Percentiles rank a stretch among this genome's conserved stretches.
Conservation (phyloP, 1,140 invertebrate species). For the Brachionus manjavacas region DNA sequence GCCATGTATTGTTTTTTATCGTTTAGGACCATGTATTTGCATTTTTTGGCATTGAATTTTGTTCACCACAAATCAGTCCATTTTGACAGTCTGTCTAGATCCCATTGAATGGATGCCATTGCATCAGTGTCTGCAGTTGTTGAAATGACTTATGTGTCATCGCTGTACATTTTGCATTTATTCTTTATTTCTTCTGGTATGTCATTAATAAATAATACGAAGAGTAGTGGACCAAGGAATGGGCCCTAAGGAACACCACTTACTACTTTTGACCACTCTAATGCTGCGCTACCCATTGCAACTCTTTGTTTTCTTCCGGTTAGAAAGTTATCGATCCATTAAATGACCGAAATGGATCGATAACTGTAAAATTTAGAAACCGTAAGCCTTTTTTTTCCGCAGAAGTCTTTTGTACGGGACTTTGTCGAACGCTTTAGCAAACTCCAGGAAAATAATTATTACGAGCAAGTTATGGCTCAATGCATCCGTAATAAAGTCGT, state of each 20-base stretch:
- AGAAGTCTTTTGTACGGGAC: neutral
- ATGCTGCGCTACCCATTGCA: neutral
- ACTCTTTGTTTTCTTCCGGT: neutral
- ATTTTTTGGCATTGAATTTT: neutral
- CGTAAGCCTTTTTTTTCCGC: neutral
- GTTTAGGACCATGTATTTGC: neutral
- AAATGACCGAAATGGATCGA: no score
- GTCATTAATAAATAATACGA: slow-evolving; percentile 26
- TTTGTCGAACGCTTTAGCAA: slow-evolving; percentile 38
- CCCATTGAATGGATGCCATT: neutral
- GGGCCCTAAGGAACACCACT: slow-evolving; percentile 18
- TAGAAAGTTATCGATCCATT: neutral
- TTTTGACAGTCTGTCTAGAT: neutral
- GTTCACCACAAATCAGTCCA: neutral
- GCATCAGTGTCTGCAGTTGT: no score
- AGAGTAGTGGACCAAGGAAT: neutral
- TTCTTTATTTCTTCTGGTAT: neutral
- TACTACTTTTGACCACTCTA: slow-evolving; percentile 4
- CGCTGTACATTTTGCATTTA: neutral
- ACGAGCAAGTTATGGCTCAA: neutral
- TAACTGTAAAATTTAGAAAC: neutral
- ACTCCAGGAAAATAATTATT: slow-evolving; percentile 24
- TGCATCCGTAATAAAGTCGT: neutral
- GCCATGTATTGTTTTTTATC: neutral
- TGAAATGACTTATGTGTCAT: no score